Base-by-base conservation (phyloP, 37 sponge, comb jelly and placozoan species). In the Spongilla lacustris region DNA sequence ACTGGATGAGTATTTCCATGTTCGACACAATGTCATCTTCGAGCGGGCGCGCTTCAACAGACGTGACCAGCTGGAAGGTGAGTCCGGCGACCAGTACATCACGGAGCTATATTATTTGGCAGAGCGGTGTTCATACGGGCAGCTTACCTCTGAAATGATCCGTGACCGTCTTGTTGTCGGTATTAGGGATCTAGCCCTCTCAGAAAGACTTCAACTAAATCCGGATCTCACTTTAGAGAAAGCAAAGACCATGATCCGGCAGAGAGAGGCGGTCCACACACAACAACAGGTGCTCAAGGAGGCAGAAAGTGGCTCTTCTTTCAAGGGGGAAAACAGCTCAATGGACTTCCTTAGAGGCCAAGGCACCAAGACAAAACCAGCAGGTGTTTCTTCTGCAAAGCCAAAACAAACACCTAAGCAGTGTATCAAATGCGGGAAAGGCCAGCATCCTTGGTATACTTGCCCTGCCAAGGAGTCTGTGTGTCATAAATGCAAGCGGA, bases 381-480 rank as follows among this genome's bases (percentile, higher is more conserved):
- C 46, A 46, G 46, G 46, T 46, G 46, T 46, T 46, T 46, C 46
- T 46, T 46, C 46, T 46, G 46, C 46, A 46, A 46, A 46, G 8
- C 46, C 46, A 46, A 46, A 46, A 46, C 46, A 21, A 50, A 31
- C 74, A 50, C 33, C 46, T 13, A 49, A 22, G 12, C 31, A 76
- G 34, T 49, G 68, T 37, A 36, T 25, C 29, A 74, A 31, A 76
- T 87, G 76, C 74, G 82, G 68, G 37, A 74, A 30, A 37, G 69
- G 67, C n/a, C 75, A 68, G 10, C 76, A 48, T 37, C 2, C 78
- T 22, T 46, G 73, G 32, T 14, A 85, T 23, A 4, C n/a, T 9
- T 85, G 86, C 48, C 86, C 86, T 30, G 86, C 78, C 71, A 77
- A 70, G 78, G 86, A 85, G n/a, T 78, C 79, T 28, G 48, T 50